Evolutionary conservation across 2,797 vertebrate genomes (phyloP).

Genomic region (Dallia pectoralis): DNA sequence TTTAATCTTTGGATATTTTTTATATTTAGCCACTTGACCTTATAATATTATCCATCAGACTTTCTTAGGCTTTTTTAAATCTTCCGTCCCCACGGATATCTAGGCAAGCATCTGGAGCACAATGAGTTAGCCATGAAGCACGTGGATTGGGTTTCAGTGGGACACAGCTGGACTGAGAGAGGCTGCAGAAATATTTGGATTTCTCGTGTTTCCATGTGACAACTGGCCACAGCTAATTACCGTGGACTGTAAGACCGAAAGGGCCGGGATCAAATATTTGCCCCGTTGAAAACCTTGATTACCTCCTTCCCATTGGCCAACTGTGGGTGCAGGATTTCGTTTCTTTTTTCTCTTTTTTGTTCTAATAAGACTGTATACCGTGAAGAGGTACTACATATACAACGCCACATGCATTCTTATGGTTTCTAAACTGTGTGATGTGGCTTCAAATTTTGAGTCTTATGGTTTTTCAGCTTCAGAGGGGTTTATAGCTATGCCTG

Average conservation of each 20-base stretch:
- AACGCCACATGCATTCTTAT: background rate
- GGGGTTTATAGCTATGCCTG: constrained; percentile 14
- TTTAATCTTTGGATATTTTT: background rate
- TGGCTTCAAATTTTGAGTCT: background rate
- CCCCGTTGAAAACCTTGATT: background rate
- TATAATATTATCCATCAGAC: constrained; percentile 11
- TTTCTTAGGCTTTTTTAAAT: constrained; percentile 38
- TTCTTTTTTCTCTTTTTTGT: too few relatives aligned
- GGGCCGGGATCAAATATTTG: background rate
- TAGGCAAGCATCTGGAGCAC: constrained; percentile 50
- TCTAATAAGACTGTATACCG: too few relatives aligned
- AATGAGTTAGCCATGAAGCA: constrained; percentile 43
- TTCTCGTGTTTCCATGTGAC: constrained; percentile 19
- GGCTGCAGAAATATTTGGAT: constrained; percentile 38
- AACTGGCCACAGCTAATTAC: constrained; percentile 16
- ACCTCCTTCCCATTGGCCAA: background rate
- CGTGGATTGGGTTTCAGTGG: constrained; percentile 56
- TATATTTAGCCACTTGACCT: background rate
- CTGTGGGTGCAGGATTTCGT: background rate
- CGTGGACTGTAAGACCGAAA: constrained; percentile 17
- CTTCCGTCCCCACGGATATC: constrained; percentile 46
- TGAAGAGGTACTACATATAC: background rate
- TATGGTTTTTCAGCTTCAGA: constrained; percentile 12
- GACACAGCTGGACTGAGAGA: constrained; percentile 61
- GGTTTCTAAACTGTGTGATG: constrained; percentile 3